Conservation (phyloP, 2,113 vertebrate species). For the Microcebus lehilahytsara region DNA sequence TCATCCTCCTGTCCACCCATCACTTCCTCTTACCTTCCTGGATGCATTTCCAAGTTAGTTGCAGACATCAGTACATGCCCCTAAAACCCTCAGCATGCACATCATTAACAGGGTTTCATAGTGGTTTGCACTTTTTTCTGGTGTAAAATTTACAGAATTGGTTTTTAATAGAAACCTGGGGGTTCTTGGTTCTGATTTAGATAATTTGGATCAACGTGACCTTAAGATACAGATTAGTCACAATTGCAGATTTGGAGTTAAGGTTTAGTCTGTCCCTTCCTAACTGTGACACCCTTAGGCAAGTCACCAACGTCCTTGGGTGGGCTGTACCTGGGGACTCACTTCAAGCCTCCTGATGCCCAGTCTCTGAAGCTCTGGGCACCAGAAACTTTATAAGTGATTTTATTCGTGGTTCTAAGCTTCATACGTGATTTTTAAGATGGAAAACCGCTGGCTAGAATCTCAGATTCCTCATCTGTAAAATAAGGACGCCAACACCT, state of each 20-base stretch:
- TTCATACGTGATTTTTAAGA: background rate
- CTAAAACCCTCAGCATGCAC: background rate
- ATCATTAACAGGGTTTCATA: background rate
- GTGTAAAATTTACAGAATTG: background rate
- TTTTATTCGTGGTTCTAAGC: background rate
- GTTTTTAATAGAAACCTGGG: background rate
- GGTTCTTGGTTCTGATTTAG: background rate
- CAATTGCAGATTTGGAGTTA: background rate
- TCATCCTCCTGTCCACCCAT: background rate
- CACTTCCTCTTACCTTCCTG: background rate
- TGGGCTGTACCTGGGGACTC: background rate
- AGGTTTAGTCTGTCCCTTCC: background rate
- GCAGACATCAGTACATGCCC: background rate
- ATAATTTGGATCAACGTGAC: background rate
- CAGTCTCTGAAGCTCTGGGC: background rate
- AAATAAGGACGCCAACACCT: background rate
- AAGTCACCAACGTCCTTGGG: background rate
- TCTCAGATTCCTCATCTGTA: background rate
- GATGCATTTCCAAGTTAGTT: background rate
- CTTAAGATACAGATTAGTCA: background rate
- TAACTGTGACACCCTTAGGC: background rate
- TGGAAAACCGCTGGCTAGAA: background rate
- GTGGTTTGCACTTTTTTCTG: background rate
- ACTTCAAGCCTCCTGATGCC: background rate
- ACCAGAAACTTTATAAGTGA: background rate